Percentiles rank a stretch among this genome's conserved stretches.
These are phyloP conservation scores for Circaetus cinerascens DNA, from an alignment of 2,113 vertebrate genomes.

Conservation along the genomic window DNA sequence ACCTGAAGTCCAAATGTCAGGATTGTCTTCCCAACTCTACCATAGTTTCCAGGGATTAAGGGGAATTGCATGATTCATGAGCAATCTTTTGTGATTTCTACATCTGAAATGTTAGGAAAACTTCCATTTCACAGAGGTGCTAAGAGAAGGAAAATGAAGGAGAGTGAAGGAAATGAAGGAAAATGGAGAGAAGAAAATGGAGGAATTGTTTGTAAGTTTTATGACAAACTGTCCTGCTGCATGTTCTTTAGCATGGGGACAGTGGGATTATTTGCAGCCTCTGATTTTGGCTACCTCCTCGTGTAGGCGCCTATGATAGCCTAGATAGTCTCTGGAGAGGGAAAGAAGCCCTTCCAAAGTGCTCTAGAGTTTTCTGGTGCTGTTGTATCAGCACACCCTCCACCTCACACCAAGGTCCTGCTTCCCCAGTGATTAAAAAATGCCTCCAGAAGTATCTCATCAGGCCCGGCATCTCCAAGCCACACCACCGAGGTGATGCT, in stretches of 20 bases:
- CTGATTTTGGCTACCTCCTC: background rate
- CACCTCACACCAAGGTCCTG: background rate
- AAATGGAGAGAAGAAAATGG: background rate
- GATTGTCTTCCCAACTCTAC: background rate
- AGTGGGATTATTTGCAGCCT: background rate
- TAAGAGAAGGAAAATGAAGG: background rate
- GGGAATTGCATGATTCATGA: background rate
- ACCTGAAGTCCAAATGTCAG: background rate
- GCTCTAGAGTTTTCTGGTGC: background rate
- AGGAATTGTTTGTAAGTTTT: background rate
- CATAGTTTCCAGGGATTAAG: background rate
- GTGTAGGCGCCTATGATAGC: background rate
- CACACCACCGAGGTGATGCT: background rate
- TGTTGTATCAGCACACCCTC: background rate
- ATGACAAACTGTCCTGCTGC: background rate
- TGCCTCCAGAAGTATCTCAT: background rate
- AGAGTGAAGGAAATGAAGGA: background rate
- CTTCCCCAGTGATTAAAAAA: background rate
- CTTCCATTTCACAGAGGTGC: background rate
- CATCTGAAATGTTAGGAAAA: background rate
- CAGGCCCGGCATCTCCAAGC: background rate
- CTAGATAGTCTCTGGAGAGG: background rate
- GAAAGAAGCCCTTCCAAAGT: background rate
- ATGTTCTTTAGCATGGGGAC: background rate
- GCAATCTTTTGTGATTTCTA: background rate